Evolutionary conservation across 2,113 vertebrate genomes (phyloP).

Genomic region (Chelonoidis abingdonii): DNA sequence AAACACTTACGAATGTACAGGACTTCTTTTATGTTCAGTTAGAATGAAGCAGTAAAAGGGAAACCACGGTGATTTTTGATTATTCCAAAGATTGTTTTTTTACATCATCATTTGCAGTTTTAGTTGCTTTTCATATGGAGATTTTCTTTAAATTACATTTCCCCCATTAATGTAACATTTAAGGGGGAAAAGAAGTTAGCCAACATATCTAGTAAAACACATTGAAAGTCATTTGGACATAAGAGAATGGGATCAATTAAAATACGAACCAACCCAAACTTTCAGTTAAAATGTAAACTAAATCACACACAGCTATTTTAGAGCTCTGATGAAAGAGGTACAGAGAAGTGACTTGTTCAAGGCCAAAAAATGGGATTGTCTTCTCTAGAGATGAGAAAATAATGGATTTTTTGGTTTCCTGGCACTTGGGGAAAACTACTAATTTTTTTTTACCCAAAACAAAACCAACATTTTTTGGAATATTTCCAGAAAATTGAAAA

Average conservation of each 20-base stretch:
- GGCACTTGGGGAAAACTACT: neutral
- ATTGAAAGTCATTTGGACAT: neutral
- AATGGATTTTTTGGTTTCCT: neutral
- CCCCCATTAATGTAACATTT: neutral
- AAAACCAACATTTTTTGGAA: neutral
- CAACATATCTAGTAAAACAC: neutral
- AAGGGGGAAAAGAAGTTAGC: neutral
- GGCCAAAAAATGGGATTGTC: neutral
- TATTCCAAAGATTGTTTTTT: neutral
- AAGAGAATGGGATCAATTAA: neutral
- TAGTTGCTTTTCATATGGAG: neutral
- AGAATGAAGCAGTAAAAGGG: neutral
- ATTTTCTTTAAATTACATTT: neutral
- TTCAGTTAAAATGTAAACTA: neutral
- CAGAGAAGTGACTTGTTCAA: neutral
- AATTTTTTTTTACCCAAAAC: neutral
- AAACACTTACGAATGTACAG: neutral
- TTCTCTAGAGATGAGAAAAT: neutral
- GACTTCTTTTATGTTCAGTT: neutral
- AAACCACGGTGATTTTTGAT: neutral
- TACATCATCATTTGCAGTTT: neutral
- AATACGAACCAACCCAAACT: neutral
- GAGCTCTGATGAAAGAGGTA: neutral
- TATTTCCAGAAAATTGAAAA: no score
- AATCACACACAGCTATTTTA: neutral